Conservation (phyloP, 2,888 invertebrate genomes). For the Danaus chrysippus region DNA sequence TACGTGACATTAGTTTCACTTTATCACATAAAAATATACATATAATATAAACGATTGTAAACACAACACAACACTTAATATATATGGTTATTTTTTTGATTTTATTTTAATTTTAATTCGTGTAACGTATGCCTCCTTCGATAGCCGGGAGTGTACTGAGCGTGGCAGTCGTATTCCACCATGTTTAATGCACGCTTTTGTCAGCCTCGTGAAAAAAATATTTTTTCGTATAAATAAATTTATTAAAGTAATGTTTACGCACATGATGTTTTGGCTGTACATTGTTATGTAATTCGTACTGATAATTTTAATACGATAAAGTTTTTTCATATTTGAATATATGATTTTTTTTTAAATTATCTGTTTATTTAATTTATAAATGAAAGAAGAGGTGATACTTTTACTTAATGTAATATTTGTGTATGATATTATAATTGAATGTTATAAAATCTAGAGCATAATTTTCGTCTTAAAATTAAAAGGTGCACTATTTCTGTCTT, state of each 20-base stretch:
- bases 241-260: slow-evolving; percentile 37
- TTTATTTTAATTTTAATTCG: slow-evolving; percentile 23
- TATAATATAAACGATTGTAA: slow-evolving; percentile 23
- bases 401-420: too few species aligned
- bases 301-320: too few species aligned
- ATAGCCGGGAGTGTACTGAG: slow-evolving; percentile 65
- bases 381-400: too few species aligned
- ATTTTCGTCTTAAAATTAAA: too few species aligned
- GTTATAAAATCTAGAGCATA: too few species aligned
- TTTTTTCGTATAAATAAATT: slow-evolving; percentile 51
- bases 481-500: too few species aligned
- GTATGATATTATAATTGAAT: too few species aligned
- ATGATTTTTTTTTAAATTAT: too few species aligned
- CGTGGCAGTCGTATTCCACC: slow-evolving; percentile 52
- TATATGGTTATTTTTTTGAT: slow-evolving; percentile 9
- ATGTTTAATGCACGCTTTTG: slow-evolving; percentile 67
- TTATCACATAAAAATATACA: slow-evolving; percentile 37
- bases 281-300: not conserved
- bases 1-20: slow-evolving; percentile 54
- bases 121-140: slow-evolving; percentile 47
- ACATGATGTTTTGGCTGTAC: not conserved
- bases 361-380: too few species aligned
- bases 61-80: slow-evolving; percentile 26
- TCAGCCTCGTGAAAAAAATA: slow-evolving; percentile 58
- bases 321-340: too few species aligned